Evolutionary conservation across 2,113 vertebrate genomes (phyloP), one percentile per base, ranked within the genome.

Genomic region (Forbesichthys papilliferus): DNA sequence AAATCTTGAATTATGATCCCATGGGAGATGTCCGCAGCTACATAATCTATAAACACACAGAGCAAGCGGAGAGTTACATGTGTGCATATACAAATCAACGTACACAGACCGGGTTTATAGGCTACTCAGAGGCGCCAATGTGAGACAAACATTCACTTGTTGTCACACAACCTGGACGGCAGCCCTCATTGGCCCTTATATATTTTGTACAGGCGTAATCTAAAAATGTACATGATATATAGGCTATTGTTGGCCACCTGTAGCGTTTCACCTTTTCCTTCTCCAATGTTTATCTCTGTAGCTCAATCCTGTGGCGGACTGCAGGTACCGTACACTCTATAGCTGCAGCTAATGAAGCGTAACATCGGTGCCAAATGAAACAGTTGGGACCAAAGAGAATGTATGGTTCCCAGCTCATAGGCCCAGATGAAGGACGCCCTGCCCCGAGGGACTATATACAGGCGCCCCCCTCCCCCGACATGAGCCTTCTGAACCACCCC

Each of bases 291-390:
- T 80, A 80, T 84, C 66, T 1, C 66, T 81, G 78, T 83, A 80
- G 77, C 84, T 84, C 81, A 74, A 80, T 86, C 71, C 64, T 78
- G 80, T 90, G 86, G 84, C 84, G 83, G 66, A 62, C 12, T 76
- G 83, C 81, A 86, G 77, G 67, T 83, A 20, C 20, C 20, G 20
- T 20, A 71, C 84, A 78, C 75, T 75, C 82, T 85, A 79, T 85
- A 82, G 79, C 86, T 87, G 81, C 82, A 82, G 78, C 84, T 86
- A 87, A 88, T 88, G 81, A 86, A 86, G 65, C 90, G 71, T 81
- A 81, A 83, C 84, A 80, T 81, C 68, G 54, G 74, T 79, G 67
- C 81, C 83, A 83, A 82, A 83, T 66, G n/a, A 71, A 74, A 73
- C 66, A 82, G 64, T 9, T 16, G 73, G 68, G 75, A 78, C 68